phyloP scores from a whole-genome alignment of 2,888 invertebrate species.

The Melikaiella ostensackeni region DNA sequence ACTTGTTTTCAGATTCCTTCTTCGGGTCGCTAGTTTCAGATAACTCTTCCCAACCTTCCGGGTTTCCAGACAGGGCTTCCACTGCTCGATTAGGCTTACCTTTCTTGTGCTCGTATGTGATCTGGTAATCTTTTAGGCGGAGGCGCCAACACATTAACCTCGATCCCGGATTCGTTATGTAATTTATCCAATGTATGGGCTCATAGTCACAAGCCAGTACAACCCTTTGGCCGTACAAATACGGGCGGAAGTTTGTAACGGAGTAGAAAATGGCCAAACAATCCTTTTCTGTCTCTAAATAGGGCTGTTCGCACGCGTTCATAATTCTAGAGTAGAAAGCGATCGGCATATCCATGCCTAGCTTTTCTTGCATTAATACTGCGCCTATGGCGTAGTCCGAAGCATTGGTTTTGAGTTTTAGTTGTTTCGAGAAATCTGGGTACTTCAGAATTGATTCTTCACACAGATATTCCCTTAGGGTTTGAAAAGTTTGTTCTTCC shows the following conservation, averaged over 20 bases:
- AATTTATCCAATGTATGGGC: not conserved
- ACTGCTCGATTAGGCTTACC: not conserved
- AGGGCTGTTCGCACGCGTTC: not conserved
- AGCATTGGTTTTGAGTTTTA: too few species aligned
- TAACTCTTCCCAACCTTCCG: not conserved
- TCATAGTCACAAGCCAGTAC: not conserved
- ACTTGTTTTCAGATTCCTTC: too few species aligned
- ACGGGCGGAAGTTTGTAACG: not conserved
- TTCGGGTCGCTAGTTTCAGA: too few species aligned
- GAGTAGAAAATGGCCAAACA: not conserved
- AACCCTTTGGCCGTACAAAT: not conserved
- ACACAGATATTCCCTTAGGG: too few species aligned
- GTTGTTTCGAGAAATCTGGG: too few species aligned
- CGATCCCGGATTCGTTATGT: not conserved
- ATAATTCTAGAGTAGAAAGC: too few species aligned
- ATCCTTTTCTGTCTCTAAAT: not conserved
- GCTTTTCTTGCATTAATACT: too few species aligned
- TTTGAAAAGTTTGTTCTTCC: too few species aligned
- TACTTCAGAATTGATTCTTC: too few species aligned
- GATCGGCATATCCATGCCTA: not conserved
- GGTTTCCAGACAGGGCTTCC: not conserved
- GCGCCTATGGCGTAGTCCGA: too few species aligned
- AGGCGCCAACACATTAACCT: not conserved
- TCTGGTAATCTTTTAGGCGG: not conserved
- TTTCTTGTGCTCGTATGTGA: not conserved